Conservation (phyloP, 2,888 invertebrate genomes). For the Neelides folsomi region DNA sequence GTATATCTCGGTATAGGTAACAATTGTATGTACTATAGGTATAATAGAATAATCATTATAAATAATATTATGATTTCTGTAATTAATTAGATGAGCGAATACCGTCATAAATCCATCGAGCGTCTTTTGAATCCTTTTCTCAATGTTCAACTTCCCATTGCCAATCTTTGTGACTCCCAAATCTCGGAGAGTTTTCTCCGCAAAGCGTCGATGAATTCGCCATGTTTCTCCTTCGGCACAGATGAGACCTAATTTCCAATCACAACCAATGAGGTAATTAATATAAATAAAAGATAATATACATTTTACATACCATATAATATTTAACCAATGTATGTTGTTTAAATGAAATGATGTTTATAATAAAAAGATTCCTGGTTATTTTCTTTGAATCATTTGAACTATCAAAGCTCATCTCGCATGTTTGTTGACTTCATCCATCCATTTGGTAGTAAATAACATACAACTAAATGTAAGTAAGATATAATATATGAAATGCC, state of each 20-base stretch:
- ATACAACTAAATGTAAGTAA: no score
- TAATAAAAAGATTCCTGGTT: background rate
- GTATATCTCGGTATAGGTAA: no score
- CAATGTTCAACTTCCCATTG: conserved; percentile 43
- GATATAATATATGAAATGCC: no score
- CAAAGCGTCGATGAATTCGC: conserved; percentile 67
- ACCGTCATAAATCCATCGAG: conserved; percentile 37
- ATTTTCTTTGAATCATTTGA: background rate
- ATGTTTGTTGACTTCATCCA: background rate
- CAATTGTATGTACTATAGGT: no score
- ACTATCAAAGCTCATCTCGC: background rate
- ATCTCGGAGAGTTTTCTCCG: conserved; percentile 55
- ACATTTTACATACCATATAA: no score
- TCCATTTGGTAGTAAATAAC: no score
- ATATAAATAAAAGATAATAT: no score
- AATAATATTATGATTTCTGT: background rate
- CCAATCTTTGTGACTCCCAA: conserved; percentile 57
- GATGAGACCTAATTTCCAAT: conserved; percentile 67
- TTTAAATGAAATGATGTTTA: no score
- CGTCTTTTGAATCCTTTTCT: conserved; percentile 50
- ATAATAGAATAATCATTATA: background rate
- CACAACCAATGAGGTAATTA: no score
- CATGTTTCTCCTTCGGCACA: conserved; percentile 67
- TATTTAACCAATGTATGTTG: no score
- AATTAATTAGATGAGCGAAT: background rate